Evolutionary conservation across 1,140 invertebrate species (phyloP).

Genomic region (Drosophila virilis): DNA sequence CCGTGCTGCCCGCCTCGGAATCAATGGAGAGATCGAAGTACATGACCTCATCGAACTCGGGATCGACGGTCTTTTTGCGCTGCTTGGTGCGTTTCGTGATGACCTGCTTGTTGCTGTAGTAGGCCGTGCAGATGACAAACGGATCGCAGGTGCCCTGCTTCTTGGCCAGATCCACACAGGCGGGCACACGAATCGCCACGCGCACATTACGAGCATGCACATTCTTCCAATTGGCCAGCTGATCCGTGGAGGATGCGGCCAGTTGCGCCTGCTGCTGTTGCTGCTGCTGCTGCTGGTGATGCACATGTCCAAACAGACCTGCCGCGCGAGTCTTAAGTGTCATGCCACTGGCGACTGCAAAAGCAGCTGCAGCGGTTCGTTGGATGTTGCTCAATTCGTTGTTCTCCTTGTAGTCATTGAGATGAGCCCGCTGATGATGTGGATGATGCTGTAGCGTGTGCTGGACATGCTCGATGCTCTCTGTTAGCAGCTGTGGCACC

Average conservation of each 20-base stretch:
- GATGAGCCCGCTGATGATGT: constrained; percentile 66
- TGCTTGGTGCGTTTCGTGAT: constrained; percentile 93
- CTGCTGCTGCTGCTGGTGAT: constrained; percentile 47
- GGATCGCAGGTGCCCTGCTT: constrained; percentile 96
- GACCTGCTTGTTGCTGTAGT: constrained; percentile 92
- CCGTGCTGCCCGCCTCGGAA: constrained; percentile 84
- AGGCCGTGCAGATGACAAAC: constrained; percentile 91
- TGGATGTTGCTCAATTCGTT: constrained; percentile 80
- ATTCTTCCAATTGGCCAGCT: constrained; percentile 70
- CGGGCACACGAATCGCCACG: constrained; percentile 88
- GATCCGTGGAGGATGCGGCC: constrained; percentile 59
- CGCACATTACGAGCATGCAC: constrained; percentile 57
- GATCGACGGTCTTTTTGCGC: constrained; percentile 94
- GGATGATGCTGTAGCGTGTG: constrained; percentile 46
- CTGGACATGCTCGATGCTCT: constrained; percentile 57
- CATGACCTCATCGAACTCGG: constrained; percentile 95
- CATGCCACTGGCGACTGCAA: constrained; percentile 31
- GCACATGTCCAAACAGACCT: constrained; percentile 58
- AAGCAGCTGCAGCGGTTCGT: constrained; percentile 29
- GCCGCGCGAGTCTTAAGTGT: constrained; percentile 57
- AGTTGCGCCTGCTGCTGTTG: constrained; percentile 44
- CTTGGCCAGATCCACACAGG: constrained; percentile 94
- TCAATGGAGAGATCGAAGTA: constrained; percentile 92
- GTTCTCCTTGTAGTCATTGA: constrained; percentile 83
- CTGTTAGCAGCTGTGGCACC: constrained; percentile 48